Conservation (phyloP, 2,888 invertebrate genomes). For the Heliconius charithonia region DNA sequence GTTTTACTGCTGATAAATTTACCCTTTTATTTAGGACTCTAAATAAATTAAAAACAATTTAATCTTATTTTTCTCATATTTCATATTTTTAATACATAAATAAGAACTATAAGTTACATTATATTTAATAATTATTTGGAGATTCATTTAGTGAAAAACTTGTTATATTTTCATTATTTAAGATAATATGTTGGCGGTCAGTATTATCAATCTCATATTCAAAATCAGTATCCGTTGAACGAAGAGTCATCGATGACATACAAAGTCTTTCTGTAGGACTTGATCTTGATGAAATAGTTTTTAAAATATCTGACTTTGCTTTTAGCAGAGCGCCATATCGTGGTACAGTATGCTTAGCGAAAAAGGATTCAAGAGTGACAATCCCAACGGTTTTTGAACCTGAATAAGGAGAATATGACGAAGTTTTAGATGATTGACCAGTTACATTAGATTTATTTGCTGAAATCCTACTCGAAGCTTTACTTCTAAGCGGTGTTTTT, state of each 20-base stretch:
- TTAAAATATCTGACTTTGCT: slow-evolving; percentile 44
- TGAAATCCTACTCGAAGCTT: slow-evolving; percentile 40
- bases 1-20: slow-evolving; percentile 35
- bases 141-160: background rate
- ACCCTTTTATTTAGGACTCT: slow-evolving; percentile 15
- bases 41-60: background rate
- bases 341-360: slow-evolving; percentile 11
- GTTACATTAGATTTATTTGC: slow-evolving; percentile 34
- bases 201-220: slow-evolving; percentile 25
- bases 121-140: background rate
- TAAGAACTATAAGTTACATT: background rate
- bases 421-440: slow-evolving; percentile 48
- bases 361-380: slow-evolving; percentile 41
- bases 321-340: slow-evolving; percentile 25
- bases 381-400: slow-evolving; percentile 50
- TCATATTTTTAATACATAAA: background rate
- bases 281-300: slow-evolving; percentile 39
- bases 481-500: slow-evolving; percentile 46
- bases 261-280: slow-evolving; percentile 45
- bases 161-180: slow-evolving; percentile 5
- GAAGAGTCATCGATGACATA: slow-evolving; percentile 45
- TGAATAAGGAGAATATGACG: slow-evolving; percentile 50
- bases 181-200: background rate
- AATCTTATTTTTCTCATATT: background rate
- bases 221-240: slow-evolving; percentile 43